These are phyloP conservation scores for Nothocercus julius DNA, from an alignment of 2,113 vertebrate genomes.

Conservation along the genomic window DNA sequence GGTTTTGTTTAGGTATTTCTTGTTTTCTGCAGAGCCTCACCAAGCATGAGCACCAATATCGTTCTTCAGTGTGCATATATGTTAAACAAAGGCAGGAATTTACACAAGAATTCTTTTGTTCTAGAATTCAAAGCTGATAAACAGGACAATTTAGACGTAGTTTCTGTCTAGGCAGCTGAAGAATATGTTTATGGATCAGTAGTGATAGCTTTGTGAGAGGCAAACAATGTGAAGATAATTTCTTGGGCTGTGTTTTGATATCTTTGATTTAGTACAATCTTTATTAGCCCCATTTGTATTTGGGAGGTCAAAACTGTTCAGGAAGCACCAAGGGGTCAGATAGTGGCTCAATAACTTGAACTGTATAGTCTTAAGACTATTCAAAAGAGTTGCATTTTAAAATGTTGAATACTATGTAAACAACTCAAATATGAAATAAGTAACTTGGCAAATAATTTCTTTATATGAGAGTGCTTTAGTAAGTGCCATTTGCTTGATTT, in stretches of 20 bases:
- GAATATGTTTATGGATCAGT: background rate
- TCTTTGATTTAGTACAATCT: background rate
- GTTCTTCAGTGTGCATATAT: background rate
- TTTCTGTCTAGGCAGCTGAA: background rate
- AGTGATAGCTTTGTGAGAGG: background rate
- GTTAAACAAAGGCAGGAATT: conserved; percentile 7
- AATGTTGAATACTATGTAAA: background rate
- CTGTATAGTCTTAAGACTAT: background rate
- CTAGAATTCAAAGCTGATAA: background rate
- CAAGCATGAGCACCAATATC: background rate
- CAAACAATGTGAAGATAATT: background rate
- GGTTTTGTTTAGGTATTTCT: background rate
- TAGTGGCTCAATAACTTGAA: background rate
- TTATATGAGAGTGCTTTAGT: background rate
- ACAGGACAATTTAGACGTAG: background rate
- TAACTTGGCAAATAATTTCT: background rate
- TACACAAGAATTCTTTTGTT: background rate
- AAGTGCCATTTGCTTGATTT: conserved; percentile 26
- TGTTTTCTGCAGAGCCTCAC: background rate
- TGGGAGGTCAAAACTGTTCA: background rate
- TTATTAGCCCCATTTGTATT: background rate
- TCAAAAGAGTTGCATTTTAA: background rate
- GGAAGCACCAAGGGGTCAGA: background rate
- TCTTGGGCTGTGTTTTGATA: background rate
- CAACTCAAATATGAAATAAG: background rate